Evolutionary conservation across 30 jellyfish, hydroid and myxozoan species (phyloP).

Genomic region (Aurelia sp.): DNA sequence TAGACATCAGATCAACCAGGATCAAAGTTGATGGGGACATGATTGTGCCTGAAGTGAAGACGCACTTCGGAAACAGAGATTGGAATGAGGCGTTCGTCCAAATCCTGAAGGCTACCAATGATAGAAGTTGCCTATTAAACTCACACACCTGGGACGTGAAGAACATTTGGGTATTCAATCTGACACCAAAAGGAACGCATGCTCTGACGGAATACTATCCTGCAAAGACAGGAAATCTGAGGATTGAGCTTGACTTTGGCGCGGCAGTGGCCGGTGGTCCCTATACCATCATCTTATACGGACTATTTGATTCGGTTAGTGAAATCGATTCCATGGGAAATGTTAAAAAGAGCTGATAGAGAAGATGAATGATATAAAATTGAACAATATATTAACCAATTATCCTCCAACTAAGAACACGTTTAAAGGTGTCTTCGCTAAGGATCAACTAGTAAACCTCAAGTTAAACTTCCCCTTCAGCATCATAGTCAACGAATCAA

Average conservation of each 20-base stretch:
- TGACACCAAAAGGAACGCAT: neutral
- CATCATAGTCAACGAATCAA: too few relatives aligned
- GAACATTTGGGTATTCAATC: slow-evolving; percentile 1
- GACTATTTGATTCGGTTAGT: neutral
- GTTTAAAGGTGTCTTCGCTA: too few relatives aligned
- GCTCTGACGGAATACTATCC: neutral
- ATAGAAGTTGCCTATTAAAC: neutral
- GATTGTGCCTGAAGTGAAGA: too few relatives aligned
- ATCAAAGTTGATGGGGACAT: too few relatives aligned
- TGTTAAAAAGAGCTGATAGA: neutral
- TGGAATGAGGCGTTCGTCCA: neutral
- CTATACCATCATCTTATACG: neutral
- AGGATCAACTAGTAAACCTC: too few relatives aligned
- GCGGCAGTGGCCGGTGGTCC: neutral
- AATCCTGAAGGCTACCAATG: neutral
- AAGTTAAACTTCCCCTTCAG: too few relatives aligned
- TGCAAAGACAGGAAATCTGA: slow-evolving; percentile 1
- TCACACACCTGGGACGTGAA: neutral
- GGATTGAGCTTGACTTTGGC: neutral
- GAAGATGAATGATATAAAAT: neutral
- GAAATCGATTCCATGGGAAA: neutral
- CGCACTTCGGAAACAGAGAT: neutral
- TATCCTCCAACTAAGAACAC: too few relatives aligned
- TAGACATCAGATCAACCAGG: too few relatives aligned
- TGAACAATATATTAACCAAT: neutral